These are phyloP conservation scores for Camponotus fellah DNA, from an alignment of 2,888 invertebrate genomes.

Conservation along the genomic window DNA sequence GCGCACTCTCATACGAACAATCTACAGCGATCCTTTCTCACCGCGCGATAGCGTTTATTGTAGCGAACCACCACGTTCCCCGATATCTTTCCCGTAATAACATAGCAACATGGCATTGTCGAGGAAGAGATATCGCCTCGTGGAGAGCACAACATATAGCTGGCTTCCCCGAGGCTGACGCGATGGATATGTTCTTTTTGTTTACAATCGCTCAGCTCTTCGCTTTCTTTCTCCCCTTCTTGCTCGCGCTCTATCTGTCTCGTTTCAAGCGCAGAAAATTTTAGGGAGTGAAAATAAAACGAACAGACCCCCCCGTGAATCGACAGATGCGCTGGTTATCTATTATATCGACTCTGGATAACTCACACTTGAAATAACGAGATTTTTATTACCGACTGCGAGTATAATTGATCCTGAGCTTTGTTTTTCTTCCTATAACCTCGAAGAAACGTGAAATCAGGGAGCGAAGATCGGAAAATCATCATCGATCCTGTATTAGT, in stretches of 20 bases:
- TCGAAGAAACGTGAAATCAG: neutral
- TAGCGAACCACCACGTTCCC: neutral
- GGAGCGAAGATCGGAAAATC: neutral
- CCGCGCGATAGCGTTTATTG: neutral
- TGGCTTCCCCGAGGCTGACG: neutral
- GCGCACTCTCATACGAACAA: constrained; percentile 19
- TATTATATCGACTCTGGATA: too few relatives aligned
- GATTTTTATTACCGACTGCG: neutral
- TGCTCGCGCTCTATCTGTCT: neutral
- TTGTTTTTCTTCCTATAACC: neutral
- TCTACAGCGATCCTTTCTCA: neutral
- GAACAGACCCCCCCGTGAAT: too few relatives aligned
- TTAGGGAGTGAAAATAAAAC: too few relatives aligned
- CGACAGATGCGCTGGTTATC: too few relatives aligned
- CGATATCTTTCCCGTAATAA: constrained; percentile 28
- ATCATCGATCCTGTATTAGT: neutral
- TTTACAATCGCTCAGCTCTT: neutral
- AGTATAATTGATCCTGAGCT: neutral
- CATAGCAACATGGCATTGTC: constrained; percentile 40
- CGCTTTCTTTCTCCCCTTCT: neutral
- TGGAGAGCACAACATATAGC: neutral
- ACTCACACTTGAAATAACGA: neutral
- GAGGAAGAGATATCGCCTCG: constrained; percentile 5
- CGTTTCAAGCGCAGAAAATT: neutral
- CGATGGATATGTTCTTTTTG: neutral